phyloP scores from a whole-genome alignment of 2,888 invertebrate species.

The Charanyca ferruginea region DNA sequence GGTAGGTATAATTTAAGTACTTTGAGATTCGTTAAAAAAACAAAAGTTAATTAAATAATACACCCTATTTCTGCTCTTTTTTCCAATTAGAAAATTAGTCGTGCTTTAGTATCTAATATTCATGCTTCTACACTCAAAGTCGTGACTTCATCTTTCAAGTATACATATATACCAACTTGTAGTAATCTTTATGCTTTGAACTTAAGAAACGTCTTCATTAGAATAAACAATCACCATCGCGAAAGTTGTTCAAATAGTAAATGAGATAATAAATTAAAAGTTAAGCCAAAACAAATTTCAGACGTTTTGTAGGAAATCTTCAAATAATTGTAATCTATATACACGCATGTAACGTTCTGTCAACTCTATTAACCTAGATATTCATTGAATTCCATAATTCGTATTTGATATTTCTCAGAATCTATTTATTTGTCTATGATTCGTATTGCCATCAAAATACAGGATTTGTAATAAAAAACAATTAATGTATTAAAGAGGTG shows the following conservation, averaged over 20 bases:
- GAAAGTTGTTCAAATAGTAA: not conserved
- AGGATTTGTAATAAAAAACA: not conserved
- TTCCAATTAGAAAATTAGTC: conserved; percentile 3
- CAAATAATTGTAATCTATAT: too few relatives aligned
- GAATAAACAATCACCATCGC: not conserved
- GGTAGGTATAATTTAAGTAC: conserved; percentile 5
- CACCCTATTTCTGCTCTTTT: not conserved
- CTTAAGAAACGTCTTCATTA: not conserved
- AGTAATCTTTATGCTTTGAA: not conserved
- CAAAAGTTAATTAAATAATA: not conserved
- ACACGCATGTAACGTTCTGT: conserved; percentile 6
- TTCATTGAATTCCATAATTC: not conserved
- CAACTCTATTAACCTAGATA: conserved; percentile 17
- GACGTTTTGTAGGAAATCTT: too few relatives aligned
- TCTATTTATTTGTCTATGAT: conserved; percentile 1
- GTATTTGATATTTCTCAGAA: conserved; percentile 2
- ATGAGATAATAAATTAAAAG: not conserved
- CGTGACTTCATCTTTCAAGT: not conserved
- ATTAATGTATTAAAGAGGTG: not conserved
- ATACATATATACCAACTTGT: not conserved
- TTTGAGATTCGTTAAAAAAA: conserved; percentile 22
- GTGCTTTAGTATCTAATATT: not conserved
- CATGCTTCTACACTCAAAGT: not conserved
- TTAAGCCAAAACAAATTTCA: too few relatives aligned
- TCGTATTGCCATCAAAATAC: not conserved